phyloP scores from a whole-genome alignment of 1,140 invertebrate genomes.

The Steinernema khuongi region DNA sequence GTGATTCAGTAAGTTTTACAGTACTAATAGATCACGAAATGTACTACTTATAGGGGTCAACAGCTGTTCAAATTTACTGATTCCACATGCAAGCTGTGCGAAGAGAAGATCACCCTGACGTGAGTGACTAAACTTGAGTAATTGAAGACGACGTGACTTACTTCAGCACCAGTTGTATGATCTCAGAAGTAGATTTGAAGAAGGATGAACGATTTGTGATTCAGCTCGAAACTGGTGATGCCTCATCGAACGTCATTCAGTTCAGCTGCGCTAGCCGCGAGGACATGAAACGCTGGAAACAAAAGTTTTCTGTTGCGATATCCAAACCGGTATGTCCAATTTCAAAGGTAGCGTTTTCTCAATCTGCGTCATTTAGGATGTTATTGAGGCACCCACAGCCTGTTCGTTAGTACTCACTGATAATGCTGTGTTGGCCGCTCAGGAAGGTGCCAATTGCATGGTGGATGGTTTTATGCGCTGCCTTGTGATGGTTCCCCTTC shows the following conservation, averaged over 20 bases:
- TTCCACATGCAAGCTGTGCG: neutral
- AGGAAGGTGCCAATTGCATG: neutral
- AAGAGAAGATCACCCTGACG: neutral
- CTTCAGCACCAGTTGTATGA: neutral
- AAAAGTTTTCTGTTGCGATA: neutral
- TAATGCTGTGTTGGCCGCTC: neutral
- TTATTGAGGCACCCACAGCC: neutral
- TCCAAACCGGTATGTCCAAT: neutral
- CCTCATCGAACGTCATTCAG: neutral
- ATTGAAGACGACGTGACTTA: neutral
- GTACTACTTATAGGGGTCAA: neutral
- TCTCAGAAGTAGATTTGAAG: neutral
- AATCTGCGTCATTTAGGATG: neutral
- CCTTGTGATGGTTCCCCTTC: neutral
- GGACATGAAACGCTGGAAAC: neutral
- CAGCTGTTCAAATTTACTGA: slow-evolving; percentile 1
- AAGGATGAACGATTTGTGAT: neutral
- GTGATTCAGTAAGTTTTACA: neutral
- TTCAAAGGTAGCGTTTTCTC: neutral
- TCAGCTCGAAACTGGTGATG: neutral
- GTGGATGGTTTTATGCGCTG: neutral
- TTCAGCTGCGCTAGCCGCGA: neutral
- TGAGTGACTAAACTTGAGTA: neutral
- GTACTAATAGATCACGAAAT: neutral
- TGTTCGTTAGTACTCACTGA: neutral